Percentiles rank a stretch among this genome's conserved stretches.
These are phyloP conservation scores for Clavelina lepadiformis DNA, from an alignment of 23 tunicate genomes.

Conservation along the genomic window DNA sequence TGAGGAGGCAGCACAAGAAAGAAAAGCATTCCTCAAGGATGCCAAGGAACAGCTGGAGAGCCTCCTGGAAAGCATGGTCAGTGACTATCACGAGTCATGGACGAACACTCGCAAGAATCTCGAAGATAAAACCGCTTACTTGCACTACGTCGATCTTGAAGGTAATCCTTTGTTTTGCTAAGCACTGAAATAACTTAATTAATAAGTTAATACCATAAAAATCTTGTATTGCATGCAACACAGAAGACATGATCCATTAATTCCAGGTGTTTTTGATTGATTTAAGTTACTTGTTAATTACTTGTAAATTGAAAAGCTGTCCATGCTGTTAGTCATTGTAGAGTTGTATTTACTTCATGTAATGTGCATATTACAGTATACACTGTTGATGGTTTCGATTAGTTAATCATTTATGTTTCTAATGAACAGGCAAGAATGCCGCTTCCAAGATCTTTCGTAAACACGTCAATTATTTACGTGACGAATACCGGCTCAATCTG, in stretches of 20 bases:
- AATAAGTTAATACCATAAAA: no score
- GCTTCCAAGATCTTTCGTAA: constrained; percentile 91
- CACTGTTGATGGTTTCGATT: no score
- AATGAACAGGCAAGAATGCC: constrained; percentile 86
- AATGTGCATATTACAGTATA: no score
- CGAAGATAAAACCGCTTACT: constrained; percentile 47
- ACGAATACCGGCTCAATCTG: constrained; percentile 43
- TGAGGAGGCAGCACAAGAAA: constrained; percentile 62
- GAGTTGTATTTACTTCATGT: no score
- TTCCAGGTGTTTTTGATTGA: no score
- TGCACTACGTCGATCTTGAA: constrained; percentile 57
- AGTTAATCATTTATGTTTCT: no score
- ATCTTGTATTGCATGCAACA: no score
- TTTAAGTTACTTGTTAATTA: no score
- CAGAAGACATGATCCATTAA: no score
- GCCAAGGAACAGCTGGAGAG: constrained; percentile 72
- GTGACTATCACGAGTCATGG: constrained; percentile 67
- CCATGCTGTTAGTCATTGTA: no score
- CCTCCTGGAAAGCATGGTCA: constrained; percentile 35
- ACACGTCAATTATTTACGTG: constrained; percentile 61
- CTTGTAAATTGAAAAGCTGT: no score
- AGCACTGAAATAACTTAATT: background rate
- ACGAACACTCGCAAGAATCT: constrained; percentile 41
- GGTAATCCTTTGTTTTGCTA: constrained; percentile 28
- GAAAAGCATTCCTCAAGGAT: constrained; percentile 53